Base-by-base conservation (phyloP, 2,888 invertebrate species). In the Caenorhabditis sulstoni region DNA sequence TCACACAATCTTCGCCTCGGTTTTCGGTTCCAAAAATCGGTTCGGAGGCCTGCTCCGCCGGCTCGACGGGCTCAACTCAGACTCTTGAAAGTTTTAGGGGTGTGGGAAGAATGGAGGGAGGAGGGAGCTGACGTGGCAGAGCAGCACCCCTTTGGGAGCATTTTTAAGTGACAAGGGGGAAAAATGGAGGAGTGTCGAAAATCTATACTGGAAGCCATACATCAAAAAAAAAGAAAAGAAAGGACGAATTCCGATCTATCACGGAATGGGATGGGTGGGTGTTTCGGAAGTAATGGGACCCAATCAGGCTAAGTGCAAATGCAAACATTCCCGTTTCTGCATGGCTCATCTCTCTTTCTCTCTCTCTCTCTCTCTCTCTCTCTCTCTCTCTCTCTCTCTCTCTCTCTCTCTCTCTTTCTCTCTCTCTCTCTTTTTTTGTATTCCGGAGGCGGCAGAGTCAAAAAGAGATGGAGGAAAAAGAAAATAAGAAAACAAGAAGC, bases 231-330 rank as follows among this genome's bases (percentile, higher is more conserved):
- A n/a, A n/a, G n/a, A n/a, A n/a, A n/a, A n/a, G n/a, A n/a, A n/a
- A n/a, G n/a, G n/a, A n/a, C n/a, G n/a, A n/a, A n/a, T n/a, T n/a
- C n/a, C n/a, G n/a, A n/a, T n/a, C n/a, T n/a, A n/a, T n/a, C n/a
- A n/a, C n/a, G n/a, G n/a, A 11, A 16, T 22, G 22, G 5, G 14
- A 45, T 45, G 14, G 45, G 14, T 45, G 45, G 5, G n/a, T n/a
- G n/a, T n/a, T n/a, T n/a, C n/a, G 45, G 16, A 45, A 8, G 5
- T 45, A 18, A 12, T 45, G 45, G 14, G 9, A 50, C 49, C 23
- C 64, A 64, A 64, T 64, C 64, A 52, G 64, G 29, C 29, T 29
- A 29, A 29, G 29, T 29, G 50, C 64, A 52, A 64, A 64, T 64
- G 64, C 64, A 64, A 18, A 64, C 50, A 59, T 59, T 35, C 20